Percentiles rank a stretch among this genome's conserved stretches.
Evolutionary conservation across 2,888 invertebrate genomes (phyloP).

Genomic region (Dromius quadrimaculatus): DNA sequence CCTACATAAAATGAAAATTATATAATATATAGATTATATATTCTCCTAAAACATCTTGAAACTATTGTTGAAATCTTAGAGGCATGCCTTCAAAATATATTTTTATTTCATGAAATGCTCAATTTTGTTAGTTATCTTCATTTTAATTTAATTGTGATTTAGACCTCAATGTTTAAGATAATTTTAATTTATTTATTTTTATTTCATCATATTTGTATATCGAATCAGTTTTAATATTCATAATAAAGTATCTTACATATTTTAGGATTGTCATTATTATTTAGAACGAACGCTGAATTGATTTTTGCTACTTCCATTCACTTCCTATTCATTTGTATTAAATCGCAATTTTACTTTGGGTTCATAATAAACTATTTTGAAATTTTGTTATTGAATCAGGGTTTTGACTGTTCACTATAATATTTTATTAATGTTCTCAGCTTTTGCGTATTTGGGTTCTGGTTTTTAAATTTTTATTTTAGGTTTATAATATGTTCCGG

Average conservation of each 20-base stretch:
- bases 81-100: slow-evolving; percentile 33
- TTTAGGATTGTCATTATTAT: slow-evolving; percentile 17
- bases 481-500: no score
- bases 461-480: no score
- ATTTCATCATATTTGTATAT: slow-evolving; percentile 11
- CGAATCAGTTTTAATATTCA: slow-evolving; percentile 26
- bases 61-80: slow-evolving; percentile 40
- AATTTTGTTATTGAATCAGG: no score
- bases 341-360: no score
- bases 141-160: slow-evolving; percentile 24
- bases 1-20: slow-evolving; percentile 55
- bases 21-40: slow-evolving; percentile 53
- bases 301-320: no score
- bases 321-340: no score
- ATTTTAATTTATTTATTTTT: slow-evolving; percentile 25
- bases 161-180: slow-evolving; percentile 12
- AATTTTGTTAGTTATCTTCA: slow-evolving; percentile 39
- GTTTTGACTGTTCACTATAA: no score
- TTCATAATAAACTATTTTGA: no score
- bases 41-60: slow-evolving; percentile 47
- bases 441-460: no score
- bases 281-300: no score
- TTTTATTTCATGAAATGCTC: slow-evolving; percentile 46
- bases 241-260: slow-evolving; percentile 21
- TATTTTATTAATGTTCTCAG: no score